Evolutionary conservation across 2,797 vertebrate species (phyloP), one percentile per base, ranked within the genome.

Genomic region (Macrochelys suwanniensis): DNA sequence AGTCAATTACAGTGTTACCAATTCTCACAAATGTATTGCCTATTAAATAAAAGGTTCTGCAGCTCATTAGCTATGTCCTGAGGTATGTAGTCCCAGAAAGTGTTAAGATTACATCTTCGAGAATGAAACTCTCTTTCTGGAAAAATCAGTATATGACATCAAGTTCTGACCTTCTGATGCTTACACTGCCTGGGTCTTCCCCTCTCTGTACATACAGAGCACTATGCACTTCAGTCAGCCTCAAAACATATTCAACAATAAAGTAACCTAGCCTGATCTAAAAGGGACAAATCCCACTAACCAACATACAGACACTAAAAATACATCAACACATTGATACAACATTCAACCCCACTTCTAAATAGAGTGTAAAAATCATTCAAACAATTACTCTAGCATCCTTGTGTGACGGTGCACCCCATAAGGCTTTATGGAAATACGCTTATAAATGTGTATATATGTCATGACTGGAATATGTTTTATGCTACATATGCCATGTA

Each of bases 321-420:
- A 80, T 42, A 2, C 11, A 51, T 25, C 71, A 80, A 87, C 68
- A 33, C 0, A 2, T 61, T 61, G 76, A 3, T 0, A 1, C 3
- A 54, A 59, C 9, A 45, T 28, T 81, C 53, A 11, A 6, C 23
- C 5, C 80, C 85, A 82, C 71, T 89, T 89, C 37, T 45, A 91
- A 92, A 93, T 21, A 92, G 33, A 93, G 56, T 9, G 85, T 86
- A 7, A 19, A 59, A 93, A 82, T 2, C 2, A 65, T 89, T 93
- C 74, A 17, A 92, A 56, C 5, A 28, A 23, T 0, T 94, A 59
- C 49, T 78, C 37, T 42, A 42, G 37, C 37, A 4, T 42, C 37
- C 37, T 42, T 42, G 37, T 42, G 37, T 42, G 37, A 42, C 37
- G 37, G 37, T 42, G 37, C 37, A 42, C 37, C 37, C 37, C 37